Conservation (phyloP, 2,888 invertebrate genomes). For the Pollenia angustigena region DNA sequence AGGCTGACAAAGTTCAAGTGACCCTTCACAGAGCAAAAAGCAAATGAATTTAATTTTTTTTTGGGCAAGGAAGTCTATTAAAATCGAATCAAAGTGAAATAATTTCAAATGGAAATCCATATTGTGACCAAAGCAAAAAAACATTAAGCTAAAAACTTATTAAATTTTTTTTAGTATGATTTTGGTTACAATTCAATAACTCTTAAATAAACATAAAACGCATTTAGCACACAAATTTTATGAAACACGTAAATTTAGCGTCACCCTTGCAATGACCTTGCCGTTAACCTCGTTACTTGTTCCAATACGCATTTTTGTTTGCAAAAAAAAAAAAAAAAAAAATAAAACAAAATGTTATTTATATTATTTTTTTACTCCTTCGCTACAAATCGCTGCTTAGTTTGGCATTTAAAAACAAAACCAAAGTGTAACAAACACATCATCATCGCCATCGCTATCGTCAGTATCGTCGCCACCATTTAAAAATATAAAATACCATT, state of each 20-base stretch:
- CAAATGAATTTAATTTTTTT: not conserved
- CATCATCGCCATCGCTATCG: constrained; percentile 23
- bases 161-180: not conserved
- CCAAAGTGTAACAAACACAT: constrained; percentile 41
- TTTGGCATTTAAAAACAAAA: constrained; percentile 61
- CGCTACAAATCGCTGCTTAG: constrained; percentile 39
- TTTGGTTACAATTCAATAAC: constrained; percentile 35
- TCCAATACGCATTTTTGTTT: constrained; percentile 49
- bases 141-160: too few species aligned
- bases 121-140: not conserved
- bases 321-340: too few species aligned
- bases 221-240: not conserved
- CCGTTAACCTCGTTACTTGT: constrained; percentile 44
- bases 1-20: not conserved
- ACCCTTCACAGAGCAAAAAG: not conserved
- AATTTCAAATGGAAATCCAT: not conserved
- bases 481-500: constrained; percentile 59
- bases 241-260: constrained; percentile 71
- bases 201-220: constrained; percentile 6
- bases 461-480: constrained; percentile 42
- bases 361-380: constrained; percentile 22
- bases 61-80: not conserved
- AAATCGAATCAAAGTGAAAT: not conserved
- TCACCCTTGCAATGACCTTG: constrained; percentile 81
- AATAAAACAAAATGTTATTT: not conserved